Percentiles rank a stretch among this genome's conserved stretches.
Conservation (phyloP, 2,797 vertebrate genomes). For the Galaxias olidus region DNA sequence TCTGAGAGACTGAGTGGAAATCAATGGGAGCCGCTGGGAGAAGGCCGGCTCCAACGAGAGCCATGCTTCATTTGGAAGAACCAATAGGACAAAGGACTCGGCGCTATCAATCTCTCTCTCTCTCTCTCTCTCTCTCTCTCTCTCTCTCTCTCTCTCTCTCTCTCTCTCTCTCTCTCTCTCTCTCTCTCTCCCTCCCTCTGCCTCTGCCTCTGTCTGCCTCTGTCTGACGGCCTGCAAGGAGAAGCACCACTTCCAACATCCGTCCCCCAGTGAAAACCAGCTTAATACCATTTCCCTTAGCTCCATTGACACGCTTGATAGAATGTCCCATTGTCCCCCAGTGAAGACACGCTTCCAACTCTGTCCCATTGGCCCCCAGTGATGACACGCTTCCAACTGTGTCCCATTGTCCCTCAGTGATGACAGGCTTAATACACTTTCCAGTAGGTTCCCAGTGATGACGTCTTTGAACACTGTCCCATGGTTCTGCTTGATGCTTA, state of each 20-base stretch:
- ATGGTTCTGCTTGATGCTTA: too few species aligned
- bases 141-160: neutral
- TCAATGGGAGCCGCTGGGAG: constrained; percentile 68
- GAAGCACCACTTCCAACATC: neutral
- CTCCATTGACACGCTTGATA: too few species aligned
- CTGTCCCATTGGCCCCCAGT: neutral
- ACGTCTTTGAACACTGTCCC: too few species aligned
- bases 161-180: neutral
- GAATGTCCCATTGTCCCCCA: too few species aligned
- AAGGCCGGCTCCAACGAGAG: constrained; percentile 60
- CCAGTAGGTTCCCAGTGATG: too few species aligned
- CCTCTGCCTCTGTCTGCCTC: neutral
- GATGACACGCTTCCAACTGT: neutral
- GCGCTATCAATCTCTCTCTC: constrained; percentile 69
- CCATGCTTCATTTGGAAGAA: constrained; percentile 76
- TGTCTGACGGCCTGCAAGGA: neutral
- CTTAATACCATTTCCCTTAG: neutral
- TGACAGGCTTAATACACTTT: neutral
- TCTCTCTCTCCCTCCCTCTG: neutral
- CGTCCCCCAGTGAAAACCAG: neutral
- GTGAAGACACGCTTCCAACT: neutral
- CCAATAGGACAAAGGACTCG: constrained; percentile 67
- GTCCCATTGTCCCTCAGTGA: neutral
- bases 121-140: neutral
- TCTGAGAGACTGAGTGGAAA: constrained; percentile 66